These are phyloP conservation scores for Rana temporaria DNA, from an alignment of 2,113 vertebrate species.

Conservation along the genomic window DNA sequence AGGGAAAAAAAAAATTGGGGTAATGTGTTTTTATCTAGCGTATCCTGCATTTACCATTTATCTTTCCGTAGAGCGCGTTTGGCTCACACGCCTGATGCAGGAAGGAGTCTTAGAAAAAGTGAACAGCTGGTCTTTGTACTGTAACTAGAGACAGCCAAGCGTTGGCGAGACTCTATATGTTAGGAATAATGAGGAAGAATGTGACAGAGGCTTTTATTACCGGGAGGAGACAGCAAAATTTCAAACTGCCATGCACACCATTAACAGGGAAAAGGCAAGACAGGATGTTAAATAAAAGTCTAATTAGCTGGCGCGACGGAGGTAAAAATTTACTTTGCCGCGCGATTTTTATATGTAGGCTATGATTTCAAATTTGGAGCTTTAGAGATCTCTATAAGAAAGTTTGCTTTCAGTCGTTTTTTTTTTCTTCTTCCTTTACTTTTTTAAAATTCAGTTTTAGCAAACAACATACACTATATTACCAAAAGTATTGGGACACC, in stretches of 20 bases:
- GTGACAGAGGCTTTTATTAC: slow-evolving; percentile 79
- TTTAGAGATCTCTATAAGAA: not conserved
- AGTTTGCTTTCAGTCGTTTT: not conserved
- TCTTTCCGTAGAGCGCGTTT: slow-evolving; percentile 71
- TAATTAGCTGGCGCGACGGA: slow-evolving; percentile 78
- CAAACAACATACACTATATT: no score
- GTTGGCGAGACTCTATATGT: slow-evolving; percentile 71
- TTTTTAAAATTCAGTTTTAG: no score
- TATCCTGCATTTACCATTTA: slow-evolving; percentile 70
- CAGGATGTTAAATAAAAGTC: slow-evolving; percentile 82
- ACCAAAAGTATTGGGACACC: no score
- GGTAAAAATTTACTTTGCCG: slow-evolving; percentile 75
- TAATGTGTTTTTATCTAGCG: not conserved
- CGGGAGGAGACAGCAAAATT: slow-evolving; percentile 78
- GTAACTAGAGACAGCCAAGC: slow-evolving; percentile 70
- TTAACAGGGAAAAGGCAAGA: slow-evolving; percentile 69
- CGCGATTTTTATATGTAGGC: slow-evolving; percentile 56
- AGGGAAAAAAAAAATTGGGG: no score
- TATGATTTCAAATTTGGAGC: slow-evolving; percentile 75
- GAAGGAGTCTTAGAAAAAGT: slow-evolving; percentile 71
- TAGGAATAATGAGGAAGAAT: slow-evolving; percentile 80
- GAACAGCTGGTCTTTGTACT: slow-evolving; percentile 82
- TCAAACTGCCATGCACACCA: slow-evolving; percentile 79
- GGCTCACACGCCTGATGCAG: slow-evolving; percentile 67
- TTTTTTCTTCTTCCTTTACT: not conserved